Percentiles rank a stretch among this genome's conserved stretches.
phyloP scores from a whole-genome alignment of 2,113 vertebrate genomes.

The Lontra canadensis region DNA sequence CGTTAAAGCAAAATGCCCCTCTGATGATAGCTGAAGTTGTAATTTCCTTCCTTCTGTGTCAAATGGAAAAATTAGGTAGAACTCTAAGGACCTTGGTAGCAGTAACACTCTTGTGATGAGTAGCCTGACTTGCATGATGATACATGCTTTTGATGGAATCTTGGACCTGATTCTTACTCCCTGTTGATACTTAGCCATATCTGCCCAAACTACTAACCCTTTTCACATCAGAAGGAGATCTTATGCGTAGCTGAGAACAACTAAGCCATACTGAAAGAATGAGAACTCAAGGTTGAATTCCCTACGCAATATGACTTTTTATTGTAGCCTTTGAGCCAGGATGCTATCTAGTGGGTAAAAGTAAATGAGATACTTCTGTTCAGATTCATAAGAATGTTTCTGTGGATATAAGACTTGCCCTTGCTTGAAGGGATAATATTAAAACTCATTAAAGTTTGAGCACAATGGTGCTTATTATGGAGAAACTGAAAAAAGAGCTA shows the following conservation, averaged over 20 bases:
- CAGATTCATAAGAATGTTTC: conserved; percentile 81
- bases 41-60: neutral
- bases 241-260: neutral
- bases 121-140: neutral
- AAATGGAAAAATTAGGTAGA: neutral
- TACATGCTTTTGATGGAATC: neutral
- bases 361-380: conserved; percentile 76
- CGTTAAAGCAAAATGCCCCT: neutral
- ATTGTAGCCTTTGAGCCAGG: conserved; percentile 61
- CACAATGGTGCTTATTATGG: conserved; percentile 81
- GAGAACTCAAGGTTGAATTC: neutral
- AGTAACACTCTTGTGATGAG: neutral
- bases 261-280: neutral
- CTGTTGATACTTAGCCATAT: neutral
- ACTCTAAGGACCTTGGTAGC: neutral
- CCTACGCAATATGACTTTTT: conserved; percentile 26
- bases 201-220: neutral
- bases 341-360: conserved; percentile 64
- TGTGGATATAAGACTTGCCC: conserved; percentile 76
- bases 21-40: neutral
- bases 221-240: neutral
- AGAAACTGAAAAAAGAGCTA: conserved; percentile 54
- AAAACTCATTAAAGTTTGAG: conserved; percentile 80
- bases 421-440: conserved; percentile 80
- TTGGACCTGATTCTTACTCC: neutral